Conservation (phyloP, 2,113 vertebrate genomes). For the Trachemys scripta region DNA sequence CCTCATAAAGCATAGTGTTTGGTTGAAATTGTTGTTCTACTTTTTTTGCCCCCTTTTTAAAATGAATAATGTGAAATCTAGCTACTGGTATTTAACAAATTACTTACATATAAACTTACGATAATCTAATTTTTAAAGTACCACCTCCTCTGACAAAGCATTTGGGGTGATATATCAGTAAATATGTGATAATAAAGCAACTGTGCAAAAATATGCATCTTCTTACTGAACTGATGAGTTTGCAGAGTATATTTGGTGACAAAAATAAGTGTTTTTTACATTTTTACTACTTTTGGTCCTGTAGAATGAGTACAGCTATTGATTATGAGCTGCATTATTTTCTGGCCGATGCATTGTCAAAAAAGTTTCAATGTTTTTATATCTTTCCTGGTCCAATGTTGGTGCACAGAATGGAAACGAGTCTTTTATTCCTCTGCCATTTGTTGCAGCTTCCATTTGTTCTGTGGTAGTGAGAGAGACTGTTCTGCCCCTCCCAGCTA, state of each 20-base stretch:
- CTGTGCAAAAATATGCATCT: conserved; percentile 61
- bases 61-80: conserved; percentile 48
- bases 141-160: conserved; percentile 51
- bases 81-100: conserved; percentile 40
- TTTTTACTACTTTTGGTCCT: conserved; percentile 58
- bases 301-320: conserved; percentile 57
- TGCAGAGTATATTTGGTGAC: conserved; percentile 42
- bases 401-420: no score
- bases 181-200: conserved; percentile 64
- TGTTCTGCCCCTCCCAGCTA: no score
- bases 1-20: conserved; percentile 40
- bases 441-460: no score
- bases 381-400: no score
- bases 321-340: conserved; percentile 17
- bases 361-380: conserved; percentile 33
- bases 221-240: conserved; percentile 31
- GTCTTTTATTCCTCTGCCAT: no score
- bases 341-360: background rate
- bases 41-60: background rate
- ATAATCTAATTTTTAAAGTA: conserved; percentile 40
- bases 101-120: conserved; percentile 53
- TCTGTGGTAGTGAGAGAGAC: no score
- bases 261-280: conserved; percentile 54
- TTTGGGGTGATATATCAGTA: conserved; percentile 64
- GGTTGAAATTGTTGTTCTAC: conserved; percentile 40